Percentiles rank a stretch among this genome's conserved stretches.
These are phyloP conservation scores for Cheirogaleus medius DNA, from an alignment of 2,113 vertebrate genomes.

Conservation along the genomic window DNA sequence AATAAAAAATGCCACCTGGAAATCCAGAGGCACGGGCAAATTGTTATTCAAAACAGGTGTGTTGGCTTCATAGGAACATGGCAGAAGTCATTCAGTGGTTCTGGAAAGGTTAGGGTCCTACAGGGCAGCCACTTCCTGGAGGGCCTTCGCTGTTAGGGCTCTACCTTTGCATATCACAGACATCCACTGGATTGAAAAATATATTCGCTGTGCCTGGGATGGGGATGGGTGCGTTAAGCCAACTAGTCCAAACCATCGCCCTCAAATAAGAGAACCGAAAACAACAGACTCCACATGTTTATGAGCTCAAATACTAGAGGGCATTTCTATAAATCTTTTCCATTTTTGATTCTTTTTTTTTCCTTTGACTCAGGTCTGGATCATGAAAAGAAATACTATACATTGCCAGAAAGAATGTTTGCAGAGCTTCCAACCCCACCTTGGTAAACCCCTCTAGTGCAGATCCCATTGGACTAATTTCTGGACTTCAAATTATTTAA, in stretches of 20 bases:
- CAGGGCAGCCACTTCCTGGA: not conserved
- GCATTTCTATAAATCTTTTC: constrained; percentile 12
- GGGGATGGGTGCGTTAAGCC: not conserved
- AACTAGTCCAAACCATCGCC: not conserved
- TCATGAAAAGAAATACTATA: constrained; percentile 20
- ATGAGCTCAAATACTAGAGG: not conserved
- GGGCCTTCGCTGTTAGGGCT: not conserved
- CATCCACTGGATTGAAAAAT: not conserved
- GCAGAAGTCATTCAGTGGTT: not conserved
- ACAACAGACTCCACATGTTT: not conserved
- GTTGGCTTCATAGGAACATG: not conserved
- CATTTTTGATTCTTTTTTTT: not conserved
- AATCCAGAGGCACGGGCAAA: constrained; percentile 42
- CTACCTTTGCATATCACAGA: not conserved
- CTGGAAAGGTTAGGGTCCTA: constrained; percentile 19
- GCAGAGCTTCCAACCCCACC: not conserved
- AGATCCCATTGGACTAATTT: not conserved
- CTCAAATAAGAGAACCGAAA: constrained; percentile 11
- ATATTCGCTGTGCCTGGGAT: not conserved
- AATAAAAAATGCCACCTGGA: constrained; percentile 67
- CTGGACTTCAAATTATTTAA: constrained; percentile 13
- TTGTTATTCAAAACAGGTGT: constrained; percentile 69
- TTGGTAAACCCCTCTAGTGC: not conserved
- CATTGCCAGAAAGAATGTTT: not conserved
- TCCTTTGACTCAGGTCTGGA: not conserved